These are phyloP conservation scores for Leptonema lineaticorne DNA, from an alignment of 1,140 invertebrate genomes.

Conservation along the genomic window DNA sequence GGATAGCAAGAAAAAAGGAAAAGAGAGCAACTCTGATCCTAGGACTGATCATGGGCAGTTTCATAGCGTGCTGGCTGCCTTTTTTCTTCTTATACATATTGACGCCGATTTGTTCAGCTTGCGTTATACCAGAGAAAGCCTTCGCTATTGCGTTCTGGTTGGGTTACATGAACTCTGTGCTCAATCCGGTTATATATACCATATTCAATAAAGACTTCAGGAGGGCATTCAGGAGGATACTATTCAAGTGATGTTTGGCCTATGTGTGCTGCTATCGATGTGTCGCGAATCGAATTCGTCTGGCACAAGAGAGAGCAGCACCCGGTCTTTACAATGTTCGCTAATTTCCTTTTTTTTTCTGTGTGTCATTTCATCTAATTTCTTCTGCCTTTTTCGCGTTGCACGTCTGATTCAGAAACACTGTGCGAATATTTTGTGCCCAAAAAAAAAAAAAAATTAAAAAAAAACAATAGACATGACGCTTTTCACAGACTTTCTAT, in stretches of 20 bases:
- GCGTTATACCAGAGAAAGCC: conserved; percentile 77
- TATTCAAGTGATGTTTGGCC: conserved; percentile 89
- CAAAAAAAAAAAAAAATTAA: background rate
- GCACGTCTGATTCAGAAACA: conserved; percentile 6
- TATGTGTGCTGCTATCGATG: conserved; percentile 73
- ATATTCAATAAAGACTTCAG: conserved; percentile 99
- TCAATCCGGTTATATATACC: conserved; percentile 98
- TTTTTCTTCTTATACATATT: conserved; percentile 96
- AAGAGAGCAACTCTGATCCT: conserved; percentile 95
- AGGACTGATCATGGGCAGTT: conserved; percentile 98
- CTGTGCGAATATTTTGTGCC: conserved; percentile 12
- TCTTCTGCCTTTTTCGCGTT: background rate
- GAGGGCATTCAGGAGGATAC: conserved; percentile 89
- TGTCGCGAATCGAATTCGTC: conserved; percentile 60
- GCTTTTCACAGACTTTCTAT: too few species aligned
- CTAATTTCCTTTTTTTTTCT: conserved; percentile 38
- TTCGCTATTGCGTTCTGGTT: conserved; percentile 98
- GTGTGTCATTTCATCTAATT: too few species aligned
- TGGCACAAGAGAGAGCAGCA: conserved; percentile 60
- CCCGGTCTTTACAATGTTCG: conserved; percentile 59
- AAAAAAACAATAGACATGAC: too few species aligned
- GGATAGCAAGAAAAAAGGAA: conserved; percentile 94
- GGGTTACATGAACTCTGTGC: conserved; percentile 97
- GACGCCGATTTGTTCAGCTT: conserved; percentile 74
- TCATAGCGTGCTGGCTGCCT: conserved; percentile 98